Percentiles rank a stretch among this genome's conserved stretches.
phyloP scores from a whole-genome alignment of 2,797 vertebrate species.

The Centropyge bicolor region DNA sequence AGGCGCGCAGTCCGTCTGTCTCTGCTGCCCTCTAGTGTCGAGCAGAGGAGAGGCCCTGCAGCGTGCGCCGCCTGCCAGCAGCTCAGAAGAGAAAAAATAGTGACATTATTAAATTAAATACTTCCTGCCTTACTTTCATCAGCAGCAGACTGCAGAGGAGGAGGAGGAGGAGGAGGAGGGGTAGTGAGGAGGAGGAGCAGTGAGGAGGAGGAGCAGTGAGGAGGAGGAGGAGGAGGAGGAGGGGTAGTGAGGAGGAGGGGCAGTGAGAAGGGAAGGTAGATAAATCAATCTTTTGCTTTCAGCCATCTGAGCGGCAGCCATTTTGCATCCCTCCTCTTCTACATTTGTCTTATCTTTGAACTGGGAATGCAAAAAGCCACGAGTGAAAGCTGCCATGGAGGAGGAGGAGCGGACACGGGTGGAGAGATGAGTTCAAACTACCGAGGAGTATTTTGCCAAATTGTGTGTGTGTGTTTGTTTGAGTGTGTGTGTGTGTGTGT shows the following conservation, averaged over 20 bases:
- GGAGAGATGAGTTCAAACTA: slow-evolving; percentile 57
- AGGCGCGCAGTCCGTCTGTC: slow-evolving; percentile 71
- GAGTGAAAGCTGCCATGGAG: slow-evolving; percentile 45
- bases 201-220: too few relatives aligned
- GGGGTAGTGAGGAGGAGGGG: slow-evolving; percentile 47
- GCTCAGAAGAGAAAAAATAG: slow-evolving; percentile 84
- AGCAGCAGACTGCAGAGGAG: slow-evolving; percentile 68
- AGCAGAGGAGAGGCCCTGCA: slow-evolving; percentile 21
- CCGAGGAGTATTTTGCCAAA: slow-evolving; percentile 92
- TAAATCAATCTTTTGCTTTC: slow-evolving; percentile 57
- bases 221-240: slow-evolving; percentile 32
- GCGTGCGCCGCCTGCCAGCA: slow-evolving; percentile 77
- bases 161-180: slow-evolving; percentile 47
- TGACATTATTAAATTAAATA: slow-evolving; percentile 84
- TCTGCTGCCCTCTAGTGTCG: slow-evolving; percentile 65
- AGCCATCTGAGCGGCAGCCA: slow-evolving; percentile 43
- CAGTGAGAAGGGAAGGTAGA: slow-evolving; percentile 20
- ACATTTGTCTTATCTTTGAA: slow-evolving; percentile 46
- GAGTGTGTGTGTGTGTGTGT: slow-evolving; percentile 85
- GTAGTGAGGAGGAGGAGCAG: slow-evolving; percentile 38
- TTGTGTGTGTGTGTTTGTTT: slow-evolving; percentile 67
- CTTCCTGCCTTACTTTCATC: slow-evolving; percentile 94
- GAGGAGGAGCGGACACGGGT: slow-evolving; percentile 29
- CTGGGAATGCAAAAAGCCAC: slow-evolving; percentile 43
- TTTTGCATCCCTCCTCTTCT: slow-evolving; percentile 52